Base-by-base conservation (phyloP, 2,797 vertebrate species). In the Myotis findleyi region DNA sequence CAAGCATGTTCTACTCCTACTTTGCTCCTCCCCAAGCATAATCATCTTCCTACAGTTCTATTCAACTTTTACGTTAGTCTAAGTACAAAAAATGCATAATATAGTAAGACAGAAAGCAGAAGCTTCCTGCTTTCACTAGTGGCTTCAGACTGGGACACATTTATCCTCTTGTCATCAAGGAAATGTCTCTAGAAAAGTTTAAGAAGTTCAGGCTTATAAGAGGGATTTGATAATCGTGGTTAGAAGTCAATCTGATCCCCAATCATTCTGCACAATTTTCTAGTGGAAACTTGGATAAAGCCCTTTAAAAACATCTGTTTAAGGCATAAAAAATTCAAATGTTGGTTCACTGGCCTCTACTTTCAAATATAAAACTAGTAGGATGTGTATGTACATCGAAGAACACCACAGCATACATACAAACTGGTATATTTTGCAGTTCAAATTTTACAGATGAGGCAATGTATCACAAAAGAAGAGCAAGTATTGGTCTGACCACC, bases 71-170 rank as follows among this genome's bases (percentile, higher is more conserved):
- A 57, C 38, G 79, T 89, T 80, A 88, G 13, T 73, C 94, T 23
- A 89, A 76, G 71, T 8, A 77, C 38, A 73, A 73, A 95, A 82
- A 36, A 82, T 51, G 23, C 95, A 82, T 62, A 81, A 89, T n/a
- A 53, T 0, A 85, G 41, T 89, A 79, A 95, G 91, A 53, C 1
- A 92, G 55, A 94, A 91, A 89, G 62, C 17, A 85, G 20, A 86
- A 92, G 47, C 59, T 95, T 55, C 47, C 62, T 92, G 44, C 27
- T 85, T 95, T 90, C 72, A 76, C 41, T 93, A 95, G 53, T 81
- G 64, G 33, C 25, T 92, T 96, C 66, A 73, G 7, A 96, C 49
- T 84, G 41, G 68, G 72, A 95, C 25, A 89, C 12, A 27, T 38
- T 93, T 38, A 81, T 30, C 59, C 25, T 77, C 57, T 41, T 23